These are phyloP conservation scores for Actias luna DNA, from an alignment of 2,888 invertebrate genomes.

Conservation along the genomic window DNA sequence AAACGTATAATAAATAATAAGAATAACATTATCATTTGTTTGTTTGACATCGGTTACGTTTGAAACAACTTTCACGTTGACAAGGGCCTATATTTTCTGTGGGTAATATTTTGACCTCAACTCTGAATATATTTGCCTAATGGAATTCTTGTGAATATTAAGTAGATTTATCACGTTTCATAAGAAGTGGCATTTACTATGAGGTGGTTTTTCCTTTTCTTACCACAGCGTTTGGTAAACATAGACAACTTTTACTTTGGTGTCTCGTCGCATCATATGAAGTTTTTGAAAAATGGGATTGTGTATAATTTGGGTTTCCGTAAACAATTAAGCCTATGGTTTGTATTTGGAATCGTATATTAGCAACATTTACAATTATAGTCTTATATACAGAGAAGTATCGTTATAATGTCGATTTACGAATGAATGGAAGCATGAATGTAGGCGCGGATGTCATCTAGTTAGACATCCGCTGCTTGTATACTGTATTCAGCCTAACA, in stretches of 20 bases:
- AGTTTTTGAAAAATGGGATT: too few relatives aligned
- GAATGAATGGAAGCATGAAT: too few relatives aligned
- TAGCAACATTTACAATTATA: too few relatives aligned
- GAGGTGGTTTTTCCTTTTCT: background rate
- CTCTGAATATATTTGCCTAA: slow-evolving; percentile 7
- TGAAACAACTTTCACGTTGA: background rate
- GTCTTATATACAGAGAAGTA: too few relatives aligned
- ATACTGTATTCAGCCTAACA: too few relatives aligned
- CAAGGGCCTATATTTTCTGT: background rate
- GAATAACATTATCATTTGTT: slow-evolving; percentile 1
- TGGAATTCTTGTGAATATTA: slow-evolving; percentile 6
- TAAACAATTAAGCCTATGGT: too few relatives aligned
- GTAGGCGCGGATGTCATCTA: too few relatives aligned
- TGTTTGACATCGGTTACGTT: slow-evolving; percentile 4
- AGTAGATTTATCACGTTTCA: background rate
- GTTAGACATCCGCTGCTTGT: too few relatives aligned
- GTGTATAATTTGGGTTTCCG: too few relatives aligned
- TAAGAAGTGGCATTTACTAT: background rate
- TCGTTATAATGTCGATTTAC: too few relatives aligned
- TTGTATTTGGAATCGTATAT: too few relatives aligned
- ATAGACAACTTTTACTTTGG: background rate
- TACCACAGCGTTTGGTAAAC: background rate
- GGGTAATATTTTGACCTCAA: slow-evolving; percentile 2
- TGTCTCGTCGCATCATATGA: background rate
- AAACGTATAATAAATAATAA: background rate